Base-by-base conservation (phyloP, 2,797 vertebrate genomes). In the Scolopax rusticola region DNA sequence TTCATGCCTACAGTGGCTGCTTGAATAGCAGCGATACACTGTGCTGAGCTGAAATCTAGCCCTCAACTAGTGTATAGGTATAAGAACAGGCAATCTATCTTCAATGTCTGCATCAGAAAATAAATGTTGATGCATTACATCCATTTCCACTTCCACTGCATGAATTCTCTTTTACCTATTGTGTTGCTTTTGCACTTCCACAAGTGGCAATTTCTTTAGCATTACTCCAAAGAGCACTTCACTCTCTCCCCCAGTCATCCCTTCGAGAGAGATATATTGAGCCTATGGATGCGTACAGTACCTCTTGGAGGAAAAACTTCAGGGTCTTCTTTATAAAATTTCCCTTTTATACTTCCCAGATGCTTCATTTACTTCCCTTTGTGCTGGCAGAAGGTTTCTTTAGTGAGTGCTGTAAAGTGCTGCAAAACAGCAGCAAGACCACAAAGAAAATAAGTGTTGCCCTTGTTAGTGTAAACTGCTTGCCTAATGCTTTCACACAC, bases 61-160 rank as follows among this genome's bases (percentile, higher is more conserved):
- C 51, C 24, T 9, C 57, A 73, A 70, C 77, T 91, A 82, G 70
- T 67, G 63, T 87, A 24, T 60, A 63, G 84, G 83, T 87, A 80
- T 50, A 88, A 80, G 67, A 82, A 53, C n/a, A 82, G 56, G 45
- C 75, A 80, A 83, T 90, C 88, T 77, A 8, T 95, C 86, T 87
- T 94, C 93, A 95, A 19, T 84, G 74, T 83, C 95, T 97, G 93
- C 65, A 81, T 51, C 90, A 87, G 80, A 97, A 94, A 97, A 95
- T 97, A 97, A 97, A 96, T 78, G 84, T 82, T 94, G 64, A 93
- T 89, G 28, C 50, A 80, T 84, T 82, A 17, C 13, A 70, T 47
- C 12, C 21, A 74, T 85, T 82, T 93, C 65, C 48, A 63, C 63
- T 94, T 90, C 69, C 33, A 69, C 30, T 50, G n/a, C 12, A 47